Base-by-base conservation (phyloP, 1,140 invertebrate species). In the Lasioglossum albipes region DNA sequence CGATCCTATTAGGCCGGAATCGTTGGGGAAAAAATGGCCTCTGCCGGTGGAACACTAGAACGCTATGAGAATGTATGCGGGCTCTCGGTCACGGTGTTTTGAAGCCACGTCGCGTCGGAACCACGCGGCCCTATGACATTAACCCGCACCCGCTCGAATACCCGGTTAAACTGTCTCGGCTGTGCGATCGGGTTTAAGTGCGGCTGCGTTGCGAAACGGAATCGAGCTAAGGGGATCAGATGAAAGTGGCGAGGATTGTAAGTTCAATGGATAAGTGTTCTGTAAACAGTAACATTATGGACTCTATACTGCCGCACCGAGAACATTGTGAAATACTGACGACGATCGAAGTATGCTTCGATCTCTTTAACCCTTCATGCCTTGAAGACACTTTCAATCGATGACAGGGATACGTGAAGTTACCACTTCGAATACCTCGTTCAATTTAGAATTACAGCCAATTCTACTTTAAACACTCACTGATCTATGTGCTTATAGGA, bases 1-100 rank as follows among this genome's bases (percentile, higher is more conserved):
- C n/a, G 68, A 79, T 84, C 36, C 52, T 68, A 71, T 85, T 82
- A 76, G 31, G 31, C 1, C 1, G 0, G 65, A 65, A 65, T 77
- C 27, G 41, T 16, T n/a, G 57, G 18, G 31, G 64, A 54, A 54
- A 73, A 78, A 72, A 64, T 72, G 22, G n/a, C 7, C 2, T 13
- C 31, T 13, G n/a, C 7, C 57, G 6, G 18, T 41, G 13, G 27
- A 65, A 0, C 36, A 10, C 10, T 41, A 2, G 61, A n/a, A 16
- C 27, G 27, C 12, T 7, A 41, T 54, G 62, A 22, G 41, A 49
- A 49, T 54, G 52, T 49, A 75, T 59, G 69, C 52, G 31, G 31
- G n/a, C n/a, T 59, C 45, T n/a, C n/a, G 36, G n/a, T 75, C 62
- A 54, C 75, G 57, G n/a, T 13, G 22, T 22, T 27, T 59, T 10